A percentile compares a stretch with the other conserved stretches of the same genome.
Evolutionary conservation across 2,888 invertebrate genomes (phyloP).

Genomic region (Ophion costatus): DNA sequence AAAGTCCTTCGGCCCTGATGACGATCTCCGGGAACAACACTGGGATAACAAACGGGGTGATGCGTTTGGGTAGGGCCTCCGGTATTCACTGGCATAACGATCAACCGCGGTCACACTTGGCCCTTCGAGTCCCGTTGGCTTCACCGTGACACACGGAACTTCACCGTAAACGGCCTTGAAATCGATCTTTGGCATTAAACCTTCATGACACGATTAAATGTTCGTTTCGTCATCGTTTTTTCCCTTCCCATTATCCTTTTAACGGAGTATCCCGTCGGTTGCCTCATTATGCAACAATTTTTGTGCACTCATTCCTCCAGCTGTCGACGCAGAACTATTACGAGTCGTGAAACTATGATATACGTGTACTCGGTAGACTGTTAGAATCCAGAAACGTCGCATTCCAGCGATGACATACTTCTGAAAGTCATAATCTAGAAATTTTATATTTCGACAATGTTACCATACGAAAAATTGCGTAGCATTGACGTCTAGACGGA

Average conservation of each 20-base stretch:
- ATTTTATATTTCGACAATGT: too few species aligned
- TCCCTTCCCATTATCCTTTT: background rate
- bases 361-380: too few species aligned
- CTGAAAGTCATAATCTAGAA: too few species aligned
- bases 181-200: background rate
- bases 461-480: too few species aligned
- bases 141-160: slow-evolving; percentile 37
- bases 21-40: background rate
- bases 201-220: background rate
- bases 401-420: too few species aligned
- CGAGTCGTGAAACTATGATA: too few species aligned
- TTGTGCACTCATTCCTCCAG: background rate
- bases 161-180: background rate
- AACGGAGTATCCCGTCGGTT: background rate
- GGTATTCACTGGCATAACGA: slow-evolving; percentile 22
- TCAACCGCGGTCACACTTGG: slow-evolving; percentile 13
- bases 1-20: slow-evolving; percentile 20
- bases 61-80: slow-evolving; percentile 13
- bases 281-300: background rate
- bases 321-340: too few species aligned
- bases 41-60: slow-evolving; percentile 25
- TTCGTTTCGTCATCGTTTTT: background rate
- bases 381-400: too few species aligned
- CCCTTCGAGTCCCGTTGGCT: slow-evolving; percentile 14
- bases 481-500: too few species aligned